Percentiles rank a stretch among this genome's conserved stretches.
Evolutionary conservation across 2,797 vertebrate species (phyloP).

Genomic region (Hippopotamyrus pictus): DNA sequence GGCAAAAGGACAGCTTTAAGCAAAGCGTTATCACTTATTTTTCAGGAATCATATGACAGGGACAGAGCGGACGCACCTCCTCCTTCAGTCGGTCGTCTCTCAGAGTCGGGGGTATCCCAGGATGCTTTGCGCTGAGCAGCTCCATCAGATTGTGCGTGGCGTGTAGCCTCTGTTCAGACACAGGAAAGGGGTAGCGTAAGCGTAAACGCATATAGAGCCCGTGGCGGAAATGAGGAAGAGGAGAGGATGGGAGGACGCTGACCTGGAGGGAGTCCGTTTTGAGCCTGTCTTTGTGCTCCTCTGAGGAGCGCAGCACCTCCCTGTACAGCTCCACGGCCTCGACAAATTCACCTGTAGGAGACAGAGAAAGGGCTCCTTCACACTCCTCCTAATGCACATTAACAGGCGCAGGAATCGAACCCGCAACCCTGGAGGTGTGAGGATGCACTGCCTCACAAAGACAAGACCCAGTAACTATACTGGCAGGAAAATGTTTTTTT

Average conservation of each 20-base stretch:
- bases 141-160: constrained; percentile 98
- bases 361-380: constrained; percentile 21
- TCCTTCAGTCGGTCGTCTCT: constrained; percentile 83
- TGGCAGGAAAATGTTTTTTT: background rate
- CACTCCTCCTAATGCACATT: background rate
- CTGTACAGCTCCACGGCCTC: constrained; percentile 83
- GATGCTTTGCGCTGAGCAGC: constrained; percentile 79
- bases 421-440: background rate
- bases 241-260: constrained; percentile 24
- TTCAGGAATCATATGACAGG: background rate
- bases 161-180: constrained; percentile 78
- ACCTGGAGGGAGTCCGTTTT: constrained; percentile 98
- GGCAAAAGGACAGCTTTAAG: background rate
- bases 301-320: constrained; percentile 94
- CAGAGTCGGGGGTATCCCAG: constrained; percentile 88
- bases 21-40: background rate
- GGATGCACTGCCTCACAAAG: background rate
- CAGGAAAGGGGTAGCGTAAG: constrained; percentile 6
- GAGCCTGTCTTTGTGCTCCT: constrained; percentile 91
- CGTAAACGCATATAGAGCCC: background rate
- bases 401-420: background rate
- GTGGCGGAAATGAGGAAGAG: background rate
- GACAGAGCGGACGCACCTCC: constrained; percentile 64
- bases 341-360: constrained; percentile 71
- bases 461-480: background rate